Percentiles rank a stretch among this genome's conserved stretches.
Conservation (phyloP, 1,140 invertebrate species). For the Chironomus tepperi region DNA sequence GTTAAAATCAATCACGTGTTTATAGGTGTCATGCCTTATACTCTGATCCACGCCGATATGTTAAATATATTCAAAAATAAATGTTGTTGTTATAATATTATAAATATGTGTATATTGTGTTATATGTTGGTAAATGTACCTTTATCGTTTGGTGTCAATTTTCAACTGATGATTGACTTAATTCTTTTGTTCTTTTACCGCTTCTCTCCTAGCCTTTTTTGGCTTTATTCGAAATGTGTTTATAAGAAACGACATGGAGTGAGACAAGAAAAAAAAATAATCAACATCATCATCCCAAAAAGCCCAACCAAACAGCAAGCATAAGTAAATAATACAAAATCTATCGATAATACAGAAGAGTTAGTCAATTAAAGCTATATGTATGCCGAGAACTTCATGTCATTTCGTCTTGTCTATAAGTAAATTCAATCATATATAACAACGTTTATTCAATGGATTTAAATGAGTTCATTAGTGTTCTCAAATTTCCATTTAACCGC, state of each 20-base stretch:
- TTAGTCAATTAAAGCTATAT: background rate
- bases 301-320: background rate
- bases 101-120: too few relatives aligned
- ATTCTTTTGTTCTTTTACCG: constrained; percentile 6
- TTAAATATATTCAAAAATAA: background rate
- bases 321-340: background rate
- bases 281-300: background rate
- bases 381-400: background rate
- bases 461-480: background rate
- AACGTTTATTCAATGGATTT: background rate
- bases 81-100: too few relatives aligned
- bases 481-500: background rate
- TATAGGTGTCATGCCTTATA: background rate
- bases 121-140: too few relatives aligned
- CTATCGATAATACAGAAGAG: background rate
- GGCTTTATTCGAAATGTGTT: background rate
- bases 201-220: background rate
- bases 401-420: background rate
- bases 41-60: background rate
- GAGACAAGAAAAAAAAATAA: too few relatives aligned
- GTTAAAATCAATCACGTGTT: too few relatives aligned
- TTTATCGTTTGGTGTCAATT: background rate
- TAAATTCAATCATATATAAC: too few relatives aligned
- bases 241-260: too few relatives aligned
- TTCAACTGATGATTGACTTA: constrained; percentile 13